Conservation (phyloP, 2,113 vertebrate genomes). For the Turnix velox region DNA sequence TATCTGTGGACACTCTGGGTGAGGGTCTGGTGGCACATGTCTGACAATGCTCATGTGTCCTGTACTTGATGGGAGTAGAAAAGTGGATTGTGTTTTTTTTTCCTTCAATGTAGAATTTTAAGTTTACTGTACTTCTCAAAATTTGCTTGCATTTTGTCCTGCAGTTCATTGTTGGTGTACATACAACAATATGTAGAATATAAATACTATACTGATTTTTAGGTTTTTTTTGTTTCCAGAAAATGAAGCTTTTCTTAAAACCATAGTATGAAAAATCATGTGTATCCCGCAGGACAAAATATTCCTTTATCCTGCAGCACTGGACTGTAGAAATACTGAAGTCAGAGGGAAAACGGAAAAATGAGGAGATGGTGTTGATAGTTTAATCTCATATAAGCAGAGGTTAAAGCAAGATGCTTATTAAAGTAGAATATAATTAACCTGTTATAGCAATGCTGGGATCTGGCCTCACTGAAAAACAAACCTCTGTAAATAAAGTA, state of each 20-base stretch:
- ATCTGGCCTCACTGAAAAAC: neutral
- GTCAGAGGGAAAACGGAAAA: neutral
- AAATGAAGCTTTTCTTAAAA: conserved; percentile 57
- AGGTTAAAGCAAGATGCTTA: conserved; percentile 41
- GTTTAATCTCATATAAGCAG: conserved; percentile 15
- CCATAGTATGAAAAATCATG: conserved; percentile 32
- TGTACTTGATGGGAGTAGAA: neutral
- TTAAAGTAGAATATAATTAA: conserved; percentile 32
- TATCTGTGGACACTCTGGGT: neutral
- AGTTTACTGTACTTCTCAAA: conserved; percentile 61
- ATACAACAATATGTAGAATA: conserved; percentile 63
- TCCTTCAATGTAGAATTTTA: conserved; percentile 53
- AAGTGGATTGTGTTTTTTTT: conserved; percentile 21
- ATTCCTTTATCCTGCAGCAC: neutral
- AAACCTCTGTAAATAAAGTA: neutral
- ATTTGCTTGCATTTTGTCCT: conserved; percentile 50
- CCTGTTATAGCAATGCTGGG: neutral
- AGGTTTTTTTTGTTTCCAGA: conserved; percentile 50
- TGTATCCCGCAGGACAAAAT: conserved; percentile 10
- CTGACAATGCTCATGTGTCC: neutral
- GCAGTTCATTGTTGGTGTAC: conserved; percentile 60
- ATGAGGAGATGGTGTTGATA: neutral
- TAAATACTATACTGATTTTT: conserved; percentile 50
- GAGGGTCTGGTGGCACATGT: neutral
- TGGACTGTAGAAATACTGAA: neutral